Base-by-base conservation (phyloP, 1,140 invertebrate species). In the Sinella curviseta region DNA sequence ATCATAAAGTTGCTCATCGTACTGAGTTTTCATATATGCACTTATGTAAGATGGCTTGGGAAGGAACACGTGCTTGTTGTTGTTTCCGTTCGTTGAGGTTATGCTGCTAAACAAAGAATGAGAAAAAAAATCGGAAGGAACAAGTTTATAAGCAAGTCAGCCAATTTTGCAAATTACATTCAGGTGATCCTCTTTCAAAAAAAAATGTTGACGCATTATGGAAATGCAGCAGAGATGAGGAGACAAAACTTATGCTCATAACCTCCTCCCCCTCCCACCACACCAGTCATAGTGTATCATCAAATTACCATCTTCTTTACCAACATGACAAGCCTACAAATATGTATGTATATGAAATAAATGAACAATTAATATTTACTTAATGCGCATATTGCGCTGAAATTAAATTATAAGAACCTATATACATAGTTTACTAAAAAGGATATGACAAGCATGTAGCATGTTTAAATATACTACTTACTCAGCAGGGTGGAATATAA, bases 81-180 rank as follows among this genome's bases (percentile, higher is more conserved):
- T 26, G 3, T 24, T 60, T 60, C 14, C 55, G 12, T 60, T 60
- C 65, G 31, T 4, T 70, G 4, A 70, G 3, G 65, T 4, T 33
- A 33, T 14, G 28, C 1, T 33, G 26, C 31, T 17, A 14, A 70
- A 70, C 65, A 70, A 70, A 31, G 65, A 70, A 30, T 70, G 65
- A 30, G 3, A 33, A 70, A 30, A n/a, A 70, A 33, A 70, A 70
- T 70, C 65, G 65, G 65, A 70, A 70, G 65, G 26, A 70, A 70
- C 65, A 8, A 70, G 65, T 70, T 70, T 70, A 31, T 70, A 70
- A 70, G 31, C 31, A 70, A 33, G 14, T 16, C 14, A 70, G 65
- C 31, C 26, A 33, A 20, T 48, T 48, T 48, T 48, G 8, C 20
- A 20, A 48, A 48, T 8, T 20, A 48, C 20, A 48, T 2, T 70